These are phyloP conservation scores for Augiades crinisus DNA, from an alignment of 2,888 invertebrate genomes.

Conservation along the genomic window DNA sequence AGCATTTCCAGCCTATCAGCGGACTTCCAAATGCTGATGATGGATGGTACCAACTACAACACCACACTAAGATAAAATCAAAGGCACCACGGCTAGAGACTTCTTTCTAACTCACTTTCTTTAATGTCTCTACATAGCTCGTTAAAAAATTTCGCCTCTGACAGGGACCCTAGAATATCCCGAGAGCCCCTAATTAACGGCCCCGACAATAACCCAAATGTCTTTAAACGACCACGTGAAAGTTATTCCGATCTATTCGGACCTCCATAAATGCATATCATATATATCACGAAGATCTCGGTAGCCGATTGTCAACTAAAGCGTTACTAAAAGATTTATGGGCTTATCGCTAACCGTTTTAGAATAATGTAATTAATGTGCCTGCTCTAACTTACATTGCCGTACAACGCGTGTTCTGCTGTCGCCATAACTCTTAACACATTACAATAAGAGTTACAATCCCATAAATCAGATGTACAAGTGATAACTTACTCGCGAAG, in stretches of 20 bases:
- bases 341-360: conserved; percentile 43
- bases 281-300: conserved; percentile 33
- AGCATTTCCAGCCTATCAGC: too few relatives aligned
- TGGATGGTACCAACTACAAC: too few relatives aligned
- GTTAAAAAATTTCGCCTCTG: too few relatives aligned
- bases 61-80: too few relatives aligned
- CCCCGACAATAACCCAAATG: background rate
- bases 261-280: conserved; percentile 8
- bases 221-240: background rate
- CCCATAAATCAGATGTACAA: conserved; percentile 20
- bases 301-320: conserved; percentile 52
- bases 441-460: conserved; percentile 32
- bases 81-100: too few relatives aligned
- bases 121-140: too few relatives aligned
- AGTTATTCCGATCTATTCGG: background rate
- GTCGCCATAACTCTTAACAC: conserved; percentile 23
- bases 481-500: conserved; percentile 15
- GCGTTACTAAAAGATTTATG: conserved; percentile 53
- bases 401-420: conserved; percentile 15
- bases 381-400: conserved; percentile 24
- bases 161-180: too few relatives aligned
- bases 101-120: too few relatives aligned
- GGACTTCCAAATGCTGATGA: too few relatives aligned
- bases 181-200: too few relatives aligned
- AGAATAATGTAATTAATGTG: conserved; percentile 44